Evolutionary conservation across 2,797 vertebrate genomes (phyloP).

Genomic region (Sebastiscus tertius): DNA sequence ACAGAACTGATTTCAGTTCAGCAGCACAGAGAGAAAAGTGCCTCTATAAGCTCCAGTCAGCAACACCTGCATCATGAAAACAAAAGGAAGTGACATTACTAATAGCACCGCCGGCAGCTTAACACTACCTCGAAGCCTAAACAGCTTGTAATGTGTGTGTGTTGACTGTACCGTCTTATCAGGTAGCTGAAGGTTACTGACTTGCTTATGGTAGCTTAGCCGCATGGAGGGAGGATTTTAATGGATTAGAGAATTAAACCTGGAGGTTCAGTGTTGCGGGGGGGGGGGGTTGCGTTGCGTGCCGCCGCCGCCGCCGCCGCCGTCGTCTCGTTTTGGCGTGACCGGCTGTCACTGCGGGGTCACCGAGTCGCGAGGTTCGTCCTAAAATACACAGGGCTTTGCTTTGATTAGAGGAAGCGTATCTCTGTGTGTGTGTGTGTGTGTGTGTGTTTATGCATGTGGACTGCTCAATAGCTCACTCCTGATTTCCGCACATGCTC

Average conservation of each 20-base stretch:
- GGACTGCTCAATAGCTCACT: not conserved
- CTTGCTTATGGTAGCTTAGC: conserved; percentile 28
- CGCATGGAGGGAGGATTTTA: conserved; percentile 34
- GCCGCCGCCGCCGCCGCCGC: not conserved
- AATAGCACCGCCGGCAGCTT: not conserved
- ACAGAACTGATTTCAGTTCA: not conserved
- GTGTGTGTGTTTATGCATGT: not conserved
- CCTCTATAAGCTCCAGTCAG: not conserved
- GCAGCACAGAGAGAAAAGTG: not conserved
- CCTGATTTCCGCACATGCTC: conserved; percentile 1
- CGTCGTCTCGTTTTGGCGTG: not conserved
- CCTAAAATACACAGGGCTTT: conserved; percentile 5
- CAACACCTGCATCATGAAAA: not conserved
- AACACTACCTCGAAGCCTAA: not conserved
- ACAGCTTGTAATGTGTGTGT: conserved; percentile 17
- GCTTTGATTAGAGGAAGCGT: conserved; percentile 12
- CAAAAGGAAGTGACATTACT: conserved; percentile 1
- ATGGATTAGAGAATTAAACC: conserved; percentile 61
- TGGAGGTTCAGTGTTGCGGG: not conserved
- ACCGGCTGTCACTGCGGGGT: conserved; percentile 11
- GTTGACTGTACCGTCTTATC: conserved; percentile 19
- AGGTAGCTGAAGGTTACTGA: conserved; percentile 39
- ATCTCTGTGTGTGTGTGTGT: not conserved
- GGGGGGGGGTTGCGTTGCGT: not conserved
- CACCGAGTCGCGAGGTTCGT: conserved; percentile 13